Evolutionary conservation across 2,888 invertebrate genomes (phyloP).

Genomic region (Crematogaster levior): DNA sequence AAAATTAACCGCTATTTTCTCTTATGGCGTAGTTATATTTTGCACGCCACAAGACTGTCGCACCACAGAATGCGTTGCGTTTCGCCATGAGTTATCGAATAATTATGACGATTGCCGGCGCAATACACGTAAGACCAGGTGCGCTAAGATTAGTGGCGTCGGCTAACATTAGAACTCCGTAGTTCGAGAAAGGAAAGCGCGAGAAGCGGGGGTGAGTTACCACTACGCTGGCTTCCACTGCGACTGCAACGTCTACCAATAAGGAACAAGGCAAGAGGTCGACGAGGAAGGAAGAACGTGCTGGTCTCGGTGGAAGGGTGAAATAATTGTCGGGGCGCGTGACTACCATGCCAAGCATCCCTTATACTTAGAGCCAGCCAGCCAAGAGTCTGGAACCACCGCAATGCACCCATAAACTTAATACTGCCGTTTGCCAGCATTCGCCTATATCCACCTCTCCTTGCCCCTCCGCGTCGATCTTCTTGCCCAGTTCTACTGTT

Average conservation of each 20-base stretch:
- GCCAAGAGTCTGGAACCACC: slow-evolving; percentile 79
- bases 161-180: slow-evolving; percentile 62
- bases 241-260: slow-evolving; percentile 71
- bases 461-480: slow-evolving; percentile 41
- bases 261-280: slow-evolving; percentile 61
- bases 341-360: slow-evolving; percentile 82
- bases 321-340: slow-evolving; percentile 84
- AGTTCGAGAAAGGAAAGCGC: slow-evolving; percentile 59
- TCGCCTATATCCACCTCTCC: slow-evolving; percentile 62
- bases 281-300: slow-evolving; percentile 56
- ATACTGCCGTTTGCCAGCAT: slow-evolving; percentile 76
- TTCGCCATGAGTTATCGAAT: slow-evolving; percentile 65
- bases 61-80: slow-evolving; percentile 15
- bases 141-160: slow-evolving; percentile 76
- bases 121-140: slow-evolving; percentile 74
- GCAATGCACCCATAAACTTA: slow-evolving; percentile 84
- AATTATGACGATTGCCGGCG: slow-evolving; percentile 75
- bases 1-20: slow-evolving; percentile 21
- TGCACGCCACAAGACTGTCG: slow-evolving; percentile 23
- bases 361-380: slow-evolving; percentile 73
- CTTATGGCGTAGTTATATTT: slow-evolving; percentile 4
- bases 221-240: slow-evolving; percentile 54
- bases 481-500: slow-evolving; percentile 31
- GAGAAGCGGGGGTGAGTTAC: slow-evolving; percentile 44
- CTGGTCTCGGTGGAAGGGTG: slow-evolving; percentile 73